Conservation (phyloP, 2,113 vertebrate species). For the Indri indri region DNA sequence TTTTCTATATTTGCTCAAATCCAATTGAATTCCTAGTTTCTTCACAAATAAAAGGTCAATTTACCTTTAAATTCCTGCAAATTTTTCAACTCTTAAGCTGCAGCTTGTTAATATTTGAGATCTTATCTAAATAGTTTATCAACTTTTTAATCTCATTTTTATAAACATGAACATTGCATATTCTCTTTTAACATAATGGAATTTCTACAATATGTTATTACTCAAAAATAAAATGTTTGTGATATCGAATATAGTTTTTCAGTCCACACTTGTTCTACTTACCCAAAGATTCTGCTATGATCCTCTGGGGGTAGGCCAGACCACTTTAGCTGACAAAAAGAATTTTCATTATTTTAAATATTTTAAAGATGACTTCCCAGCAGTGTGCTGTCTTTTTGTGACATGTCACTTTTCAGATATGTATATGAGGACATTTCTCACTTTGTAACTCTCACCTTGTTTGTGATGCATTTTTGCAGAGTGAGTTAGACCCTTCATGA, state of each 20-base stretch:
- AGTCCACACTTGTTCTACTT: not conserved
- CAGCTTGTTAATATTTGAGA: slow-evolving; percentile 32
- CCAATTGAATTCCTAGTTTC: not conserved
- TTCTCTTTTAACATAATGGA: not conserved
- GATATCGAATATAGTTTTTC: not conserved
- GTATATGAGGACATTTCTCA: not conserved
- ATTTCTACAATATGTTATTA: slow-evolving; percentile 22
- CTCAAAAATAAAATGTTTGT: not conserved
- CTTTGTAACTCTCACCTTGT: not conserved
- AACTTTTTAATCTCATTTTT: not conserved
- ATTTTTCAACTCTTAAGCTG: not conserved
- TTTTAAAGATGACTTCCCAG: slow-evolving; percentile 23
- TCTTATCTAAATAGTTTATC: not conserved
- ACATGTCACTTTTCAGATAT: not conserved
- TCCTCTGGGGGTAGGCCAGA: not conserved
- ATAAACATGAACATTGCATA: not conserved
- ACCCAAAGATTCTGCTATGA: not conserved
- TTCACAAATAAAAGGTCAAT: slow-evolving; percentile 8
- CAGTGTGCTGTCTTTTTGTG: not conserved
- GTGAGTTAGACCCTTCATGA: not conserved
- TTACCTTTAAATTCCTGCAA: not conserved
- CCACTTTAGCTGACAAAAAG: not conserved
- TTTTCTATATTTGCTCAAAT: not conserved
- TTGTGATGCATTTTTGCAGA: not conserved
- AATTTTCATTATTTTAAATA: not conserved